A percentile compares a stretch with the other conserved stretches of the same genome.
Evolutionary conservation across 2,888 invertebrate genomes (phyloP).

Genomic region (Hydroisotoma schaefferi): DNA sequence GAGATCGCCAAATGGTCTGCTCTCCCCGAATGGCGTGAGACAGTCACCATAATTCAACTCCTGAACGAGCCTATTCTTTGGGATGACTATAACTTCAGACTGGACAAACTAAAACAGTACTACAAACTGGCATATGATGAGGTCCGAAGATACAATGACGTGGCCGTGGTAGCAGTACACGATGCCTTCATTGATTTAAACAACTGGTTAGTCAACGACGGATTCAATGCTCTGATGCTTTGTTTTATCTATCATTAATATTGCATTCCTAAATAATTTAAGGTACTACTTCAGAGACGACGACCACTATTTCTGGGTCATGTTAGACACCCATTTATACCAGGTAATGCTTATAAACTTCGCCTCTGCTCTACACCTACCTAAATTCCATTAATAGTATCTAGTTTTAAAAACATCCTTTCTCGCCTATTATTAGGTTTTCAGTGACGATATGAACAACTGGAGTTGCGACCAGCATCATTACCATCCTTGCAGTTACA

Average conservation of each 20-base stretch:
- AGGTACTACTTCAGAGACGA: constrained; percentile 44
- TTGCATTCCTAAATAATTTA: no score
- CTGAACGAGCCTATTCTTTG: constrained; percentile 46
- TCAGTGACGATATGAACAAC: constrained; percentile 23
- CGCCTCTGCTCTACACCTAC: no score
- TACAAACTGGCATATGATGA: constrained; percentile 42
- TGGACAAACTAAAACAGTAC: constrained; percentile 38
- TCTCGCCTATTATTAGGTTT: constrained; percentile 28
- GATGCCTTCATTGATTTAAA: constrained; percentile 45
- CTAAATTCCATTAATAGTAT: no score
- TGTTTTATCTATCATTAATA: no score
- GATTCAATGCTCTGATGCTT: no score
- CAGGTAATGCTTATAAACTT: no score
- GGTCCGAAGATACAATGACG: constrained; percentile 31
- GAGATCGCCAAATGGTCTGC: constrained; percentile 40
- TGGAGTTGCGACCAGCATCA: constrained; percentile 36
- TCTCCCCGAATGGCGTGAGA: constrained; percentile 37
- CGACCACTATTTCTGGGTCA: constrained; percentile 40
- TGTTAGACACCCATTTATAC: constrained; percentile 41
- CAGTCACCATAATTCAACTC: constrained; percentile 43
- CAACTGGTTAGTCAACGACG: no score
- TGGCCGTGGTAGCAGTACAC: constrained; percentile 45
- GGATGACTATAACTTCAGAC: constrained; percentile 43
- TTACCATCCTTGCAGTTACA: constrained; percentile 28
- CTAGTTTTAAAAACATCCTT: no score